These are phyloP conservation scores for Gymnoscelis rufifasciata DNA, from an alignment of 2,888 invertebrate species.

Conservation along the genomic window DNA sequence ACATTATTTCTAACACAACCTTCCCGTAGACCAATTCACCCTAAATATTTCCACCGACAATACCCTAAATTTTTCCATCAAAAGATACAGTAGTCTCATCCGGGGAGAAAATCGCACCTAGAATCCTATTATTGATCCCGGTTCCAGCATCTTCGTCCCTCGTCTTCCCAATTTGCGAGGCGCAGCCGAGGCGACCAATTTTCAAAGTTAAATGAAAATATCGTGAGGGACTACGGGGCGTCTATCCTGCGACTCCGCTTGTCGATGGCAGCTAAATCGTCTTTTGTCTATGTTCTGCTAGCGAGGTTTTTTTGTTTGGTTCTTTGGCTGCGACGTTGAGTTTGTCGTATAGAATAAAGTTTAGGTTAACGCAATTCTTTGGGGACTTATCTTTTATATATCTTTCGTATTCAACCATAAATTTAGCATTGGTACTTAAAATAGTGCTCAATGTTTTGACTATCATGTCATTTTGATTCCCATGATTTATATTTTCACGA, in stretches of 20 bases:
- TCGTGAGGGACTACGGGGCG: constrained; percentile 40
- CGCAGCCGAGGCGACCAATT: constrained; percentile 66
- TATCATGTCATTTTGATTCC: background rate
- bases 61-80: constrained; percentile 76
- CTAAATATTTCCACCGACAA: constrained; percentile 45
- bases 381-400: too few species aligned
- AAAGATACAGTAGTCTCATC: constrained; percentile 68
- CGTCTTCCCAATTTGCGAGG: constrained; percentile 61
- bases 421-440: too few species aligned
- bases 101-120: constrained; percentile 71
- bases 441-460: background rate
- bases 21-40: constrained; percentile 20
- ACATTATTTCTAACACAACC: background rate
- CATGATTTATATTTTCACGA: too few species aligned
- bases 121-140: constrained; percentile 76
- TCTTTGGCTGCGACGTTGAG: constrained; percentile 11
- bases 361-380: too few species aligned
- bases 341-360: constrained; percentile 4
- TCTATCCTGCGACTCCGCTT: constrained; percentile 22
- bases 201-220: constrained; percentile 78
- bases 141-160: constrained; percentile 49
- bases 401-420: too few species aligned
- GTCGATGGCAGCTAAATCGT: constrained; percentile 41
- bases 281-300: constrained; percentile 36
- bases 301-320: constrained; percentile 19